Percentiles rank a stretch among this genome's conserved stretches.
phyloP scores from a whole-genome alignment of 2,797 vertebrate genomes.

The Sandelia bainsii region DNA sequence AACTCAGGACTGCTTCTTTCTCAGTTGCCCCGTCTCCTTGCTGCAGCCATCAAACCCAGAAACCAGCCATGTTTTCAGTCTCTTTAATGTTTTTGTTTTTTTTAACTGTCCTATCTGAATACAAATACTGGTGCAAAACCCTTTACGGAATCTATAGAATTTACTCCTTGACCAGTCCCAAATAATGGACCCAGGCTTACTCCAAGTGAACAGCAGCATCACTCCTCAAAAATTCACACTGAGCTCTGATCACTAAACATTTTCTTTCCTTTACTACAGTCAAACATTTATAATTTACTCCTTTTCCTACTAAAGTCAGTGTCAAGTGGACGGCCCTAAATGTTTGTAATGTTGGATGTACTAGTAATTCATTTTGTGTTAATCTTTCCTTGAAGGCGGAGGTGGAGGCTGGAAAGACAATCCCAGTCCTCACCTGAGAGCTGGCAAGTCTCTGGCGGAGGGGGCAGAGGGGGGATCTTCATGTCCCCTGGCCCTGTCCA shows the following conservation, averaged over 20 bases:
- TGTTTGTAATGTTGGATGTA: neutral
- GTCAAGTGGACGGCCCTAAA: neutral
- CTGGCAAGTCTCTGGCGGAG: conserved; percentile 88
- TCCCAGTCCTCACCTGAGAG: conserved; percentile 70
- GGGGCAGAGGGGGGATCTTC: conserved; percentile 89
- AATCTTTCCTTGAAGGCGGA: conserved; percentile 77
- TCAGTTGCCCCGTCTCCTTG: neutral
- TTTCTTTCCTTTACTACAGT: too few species aligned
- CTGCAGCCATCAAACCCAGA: neutral
- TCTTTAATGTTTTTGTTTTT: neutral
- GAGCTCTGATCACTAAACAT: too few species aligned
- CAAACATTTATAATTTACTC: too few species aligned
- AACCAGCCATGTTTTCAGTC: neutral
- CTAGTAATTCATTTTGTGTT: neutral
- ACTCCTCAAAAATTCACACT: too few species aligned
- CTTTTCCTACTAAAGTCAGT: too few species aligned
- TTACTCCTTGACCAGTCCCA: too few species aligned
- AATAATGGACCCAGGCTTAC: too few species aligned
- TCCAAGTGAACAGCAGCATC: too few species aligned
- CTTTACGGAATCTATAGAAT: too few species aligned
- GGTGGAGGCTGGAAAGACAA: conserved; percentile 89
- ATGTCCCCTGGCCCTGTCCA: conserved; percentile 86
- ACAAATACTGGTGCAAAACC: too few species aligned
- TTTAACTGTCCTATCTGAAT: too few species aligned
- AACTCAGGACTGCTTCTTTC: neutral